These are phyloP conservation scores for Aix galericulata DNA, from an alignment of 2,113 vertebrate genomes.

Conservation along the genomic window DNA sequence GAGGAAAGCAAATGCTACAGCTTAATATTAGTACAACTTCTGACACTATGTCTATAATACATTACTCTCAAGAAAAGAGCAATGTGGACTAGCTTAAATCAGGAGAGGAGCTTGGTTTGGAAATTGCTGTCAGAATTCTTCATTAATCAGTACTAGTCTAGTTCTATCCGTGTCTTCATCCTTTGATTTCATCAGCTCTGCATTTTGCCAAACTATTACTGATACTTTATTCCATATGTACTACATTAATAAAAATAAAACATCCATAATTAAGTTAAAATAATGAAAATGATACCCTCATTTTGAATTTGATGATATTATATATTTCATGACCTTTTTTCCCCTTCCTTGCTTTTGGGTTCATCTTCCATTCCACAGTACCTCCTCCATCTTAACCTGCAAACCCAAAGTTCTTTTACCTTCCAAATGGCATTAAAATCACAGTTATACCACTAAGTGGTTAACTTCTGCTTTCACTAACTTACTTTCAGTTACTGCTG, in stretches of 20 bases:
- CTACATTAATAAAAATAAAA: neutral
- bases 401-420: neutral
- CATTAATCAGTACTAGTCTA: neutral
- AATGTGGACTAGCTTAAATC: neutral
- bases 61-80: neutral
- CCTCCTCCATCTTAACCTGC: neutral
- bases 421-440: neutral
- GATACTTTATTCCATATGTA: neutral
- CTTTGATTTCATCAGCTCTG: neutral
- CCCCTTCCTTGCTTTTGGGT: neutral
- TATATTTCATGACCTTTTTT: fast-evolving
- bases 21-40: neutral
- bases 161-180: neutral
- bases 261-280: neutral
- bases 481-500: neutral
- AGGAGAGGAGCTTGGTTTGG: neutral
- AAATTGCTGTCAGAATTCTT: neutral
- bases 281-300: neutral
- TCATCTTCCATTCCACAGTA: neutral
- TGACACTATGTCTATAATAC: neutral
- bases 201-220: neutral
- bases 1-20: neutral
- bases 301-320: neutral
- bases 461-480: neutral
- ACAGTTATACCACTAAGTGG: neutral